Evolutionary conservation across 2,113 vertebrate genomes (phyloP), one percentile per base, ranked within the genome.

Genomic region (Protobothrops flavoviridis): DNA sequence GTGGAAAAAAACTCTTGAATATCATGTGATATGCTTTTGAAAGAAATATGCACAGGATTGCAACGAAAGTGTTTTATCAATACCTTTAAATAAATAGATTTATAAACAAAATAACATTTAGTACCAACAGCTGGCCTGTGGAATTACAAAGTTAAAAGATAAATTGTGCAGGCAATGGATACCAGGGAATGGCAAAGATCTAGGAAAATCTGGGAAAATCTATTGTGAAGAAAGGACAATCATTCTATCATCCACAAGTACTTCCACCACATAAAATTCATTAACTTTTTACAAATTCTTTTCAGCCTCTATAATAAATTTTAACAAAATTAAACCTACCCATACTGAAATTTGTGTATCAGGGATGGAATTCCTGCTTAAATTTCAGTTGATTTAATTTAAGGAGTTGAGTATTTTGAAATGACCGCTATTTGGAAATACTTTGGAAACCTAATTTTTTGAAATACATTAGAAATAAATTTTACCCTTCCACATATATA

Each of bases 341-440:
- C 7, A 10, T 57, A 21, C 21, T 21, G 5, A 86, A 45, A 88
- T 15, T 21, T 20, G 12, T 24, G 26, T 43, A 5, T 8, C 13
- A 57, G 43, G 5, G 9, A 69, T 59, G 61, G 87, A 52, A 55
- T 92, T 45, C 15, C 45, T 86, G 61, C 56, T 91, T 90, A 57
- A 88, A 91, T 1, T 26, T 85, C 86, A 55, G 55, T 13, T 53
- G 85, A 64, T 91, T 59, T 85, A 59, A 90, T 23, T 52, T 85
- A 95, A 91, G 56, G 88, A 90, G 86, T 39, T 85, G 92, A 85
- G 29, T 90, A 90, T 91, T 85, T 91, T 91, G 69, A 74, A 3
- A 91, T 91, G 39, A 26, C 86, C 88, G 91, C 92, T 55, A 94
- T 94, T 91, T 91, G 45, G 0, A 45, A 90, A 52, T 21, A 53